phyloP scores from a whole-genome alignment of 2,888 invertebrate species.

The Tanypteryx hageni region DNA sequence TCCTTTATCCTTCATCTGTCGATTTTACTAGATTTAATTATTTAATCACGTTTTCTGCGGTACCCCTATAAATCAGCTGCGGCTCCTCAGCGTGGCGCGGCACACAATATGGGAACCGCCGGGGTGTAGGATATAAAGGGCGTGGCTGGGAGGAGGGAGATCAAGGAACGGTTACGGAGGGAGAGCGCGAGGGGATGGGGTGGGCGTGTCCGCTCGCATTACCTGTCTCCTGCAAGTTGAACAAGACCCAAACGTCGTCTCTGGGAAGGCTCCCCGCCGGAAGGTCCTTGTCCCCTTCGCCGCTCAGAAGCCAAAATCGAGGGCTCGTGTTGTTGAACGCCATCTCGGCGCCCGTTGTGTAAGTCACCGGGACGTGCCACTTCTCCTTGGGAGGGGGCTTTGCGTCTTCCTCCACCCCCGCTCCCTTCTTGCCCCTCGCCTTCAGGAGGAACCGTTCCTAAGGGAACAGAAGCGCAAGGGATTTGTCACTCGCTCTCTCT shows the following conservation, averaged over 20 bases:
- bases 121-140: too few species aligned
- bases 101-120: too few species aligned
- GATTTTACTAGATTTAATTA: too few species aligned
- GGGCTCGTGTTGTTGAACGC: constrained; percentile 73
- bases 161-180: too few species aligned
- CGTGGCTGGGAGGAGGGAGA: too few species aligned
- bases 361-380: constrained; percentile 54
- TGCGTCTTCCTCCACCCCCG: constrained; percentile 16
- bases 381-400: constrained; percentile 49
- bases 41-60: too few species aligned
- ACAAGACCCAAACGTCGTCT: constrained; percentile 82
- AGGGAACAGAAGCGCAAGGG: too few species aligned
- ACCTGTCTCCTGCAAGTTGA: constrained; percentile 86
- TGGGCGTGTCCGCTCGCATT: constrained; percentile 69
- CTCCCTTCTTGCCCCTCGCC: not conserved
- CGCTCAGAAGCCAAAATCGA: constrained; percentile 77
- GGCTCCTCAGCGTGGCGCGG: too few species aligned
- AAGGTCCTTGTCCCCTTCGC: constrained; percentile 70
- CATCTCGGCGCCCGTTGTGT: constrained; percentile 42
- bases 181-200: not conserved
- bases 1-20: too few species aligned
- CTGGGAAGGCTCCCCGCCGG: constrained; percentile 72
- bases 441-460: constrained; percentile 41
- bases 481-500: too few species aligned
- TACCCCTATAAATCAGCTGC: too few species aligned